Base-by-base conservation (phyloP, 2,797 vertebrate species). In the Aphelocoma californica region DNA sequence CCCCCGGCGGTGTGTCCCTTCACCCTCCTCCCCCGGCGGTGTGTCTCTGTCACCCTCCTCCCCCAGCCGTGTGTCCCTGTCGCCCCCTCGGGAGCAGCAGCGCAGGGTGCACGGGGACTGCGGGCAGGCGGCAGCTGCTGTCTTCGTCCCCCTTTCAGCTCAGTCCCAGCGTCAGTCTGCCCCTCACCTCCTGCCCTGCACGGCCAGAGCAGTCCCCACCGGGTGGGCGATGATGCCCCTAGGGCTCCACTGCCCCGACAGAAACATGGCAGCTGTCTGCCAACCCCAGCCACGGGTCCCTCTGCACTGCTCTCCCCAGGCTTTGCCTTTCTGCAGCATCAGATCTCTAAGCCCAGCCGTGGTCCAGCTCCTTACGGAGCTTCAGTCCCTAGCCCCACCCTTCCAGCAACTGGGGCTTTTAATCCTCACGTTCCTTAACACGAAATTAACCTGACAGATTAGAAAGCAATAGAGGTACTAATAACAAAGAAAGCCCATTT, bases 141-240 rank as follows among this genome's bases (percentile, higher is more conserved):
- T 18, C 44, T 5, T 11, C 1, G 12, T 23, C 1, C 6, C 14
- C 40, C 34, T 83, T 31, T 8, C 29, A 5, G 7, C 2, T 10
- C 0, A 5, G 50, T 16, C 5, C 48, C 48, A 4, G 78, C 3
- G 2, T 4, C 44, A 1, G 0, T 7, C 4, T 16, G 10, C 14
- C 38, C 19, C 24, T 10, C n/a, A 0, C 7, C 57, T 23, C 51
- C 53, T 4, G 34, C 26, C n/a, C 66, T 2, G n/a, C 58, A 5
- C 23, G 20, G 40, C 50, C 48, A 42, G 2, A 6, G 61, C 36
- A 4, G 71, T 14, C 5, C 61, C 58, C 47, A 1, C 7, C 6
- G 5, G 19, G 12, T 13, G n/a, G 58, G 6, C 0, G 3, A 2
- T 6, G 67, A 16, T 34, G 44, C 23, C 38, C 29, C 15, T 4